Evolutionary conservation across 1,140 invertebrate genomes (phyloP).

Genomic region (Zaprionus africanus): DNA sequence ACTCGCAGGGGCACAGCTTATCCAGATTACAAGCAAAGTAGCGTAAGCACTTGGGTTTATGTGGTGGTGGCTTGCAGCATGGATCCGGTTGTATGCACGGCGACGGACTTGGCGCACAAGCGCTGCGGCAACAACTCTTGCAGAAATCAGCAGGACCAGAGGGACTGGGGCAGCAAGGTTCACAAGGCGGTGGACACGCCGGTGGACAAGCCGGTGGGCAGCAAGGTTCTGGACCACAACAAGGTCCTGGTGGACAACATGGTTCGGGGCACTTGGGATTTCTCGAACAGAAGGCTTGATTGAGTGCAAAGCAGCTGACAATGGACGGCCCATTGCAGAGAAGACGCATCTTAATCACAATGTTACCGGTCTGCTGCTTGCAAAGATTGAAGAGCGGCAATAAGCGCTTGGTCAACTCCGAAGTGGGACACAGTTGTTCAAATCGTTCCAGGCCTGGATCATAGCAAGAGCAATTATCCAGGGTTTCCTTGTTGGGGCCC

Average conservation of each 20-base stretch:
- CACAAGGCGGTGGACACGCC: not conserved
- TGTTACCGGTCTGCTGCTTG: conserved; percentile 78
- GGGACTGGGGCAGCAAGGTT: conserved; percentile 25
- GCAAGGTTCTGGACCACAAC: conserved; percentile 15
- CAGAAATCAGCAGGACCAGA: conserved; percentile 45
- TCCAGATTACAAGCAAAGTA: conserved; percentile 78
- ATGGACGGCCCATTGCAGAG: conserved; percentile 77
- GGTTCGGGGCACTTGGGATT: conserved; percentile 57
- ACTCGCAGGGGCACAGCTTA: conserved; percentile 71
- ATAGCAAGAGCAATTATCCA: conserved; percentile 74
- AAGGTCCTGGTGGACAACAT: not conserved
- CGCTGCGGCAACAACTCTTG: conserved; percentile 30
- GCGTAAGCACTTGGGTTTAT: conserved; percentile 36
- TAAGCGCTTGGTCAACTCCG: conserved; percentile 69
- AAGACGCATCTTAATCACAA: conserved; percentile 71
- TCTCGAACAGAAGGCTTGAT: conserved; percentile 57
- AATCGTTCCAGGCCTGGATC: conserved; percentile 42
- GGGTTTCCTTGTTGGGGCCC: conserved; percentile 41
- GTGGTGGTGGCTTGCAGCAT: not conserved
- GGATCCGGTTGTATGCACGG: conserved; percentile 27
- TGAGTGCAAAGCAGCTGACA: conserved; percentile 67
- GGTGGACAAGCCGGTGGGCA: conserved; percentile 15
- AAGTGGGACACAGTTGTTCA: conserved; percentile 76
- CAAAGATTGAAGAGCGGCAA: conserved; percentile 78
- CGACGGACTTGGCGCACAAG: conserved; percentile 2